These are phyloP conservation scores for Stichopus chloronotus DNA, from an alignment of 35 echinoderm and acorn worm genomes.

Conservation along the genomic window DNA sequence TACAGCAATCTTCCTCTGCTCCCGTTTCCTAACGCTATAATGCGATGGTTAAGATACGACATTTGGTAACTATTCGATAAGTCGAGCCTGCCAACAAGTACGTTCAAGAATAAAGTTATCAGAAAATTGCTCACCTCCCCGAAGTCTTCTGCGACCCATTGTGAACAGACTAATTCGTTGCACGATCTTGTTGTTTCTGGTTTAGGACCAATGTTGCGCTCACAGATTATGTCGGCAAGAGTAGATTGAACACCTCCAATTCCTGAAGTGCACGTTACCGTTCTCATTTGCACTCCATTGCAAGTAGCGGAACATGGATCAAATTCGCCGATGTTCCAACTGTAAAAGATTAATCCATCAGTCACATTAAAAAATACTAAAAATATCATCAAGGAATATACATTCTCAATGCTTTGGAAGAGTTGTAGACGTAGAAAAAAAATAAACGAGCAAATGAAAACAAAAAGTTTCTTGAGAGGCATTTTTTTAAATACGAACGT, in stretches of 20 bases:
- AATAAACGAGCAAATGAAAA: neutral
- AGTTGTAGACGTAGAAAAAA: neutral
- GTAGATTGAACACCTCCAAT: neutral
- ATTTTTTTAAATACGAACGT: neutral
- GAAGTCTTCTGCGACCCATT: neutral
- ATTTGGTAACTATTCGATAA: too few species aligned
- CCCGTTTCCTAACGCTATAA: too few species aligned
- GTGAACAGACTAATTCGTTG: slow-evolving; percentile 5
- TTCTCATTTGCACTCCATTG: slow-evolving; percentile 2
- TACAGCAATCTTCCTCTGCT: too few species aligned
- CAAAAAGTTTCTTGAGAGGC: neutral
- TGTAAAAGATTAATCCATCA: neutral
- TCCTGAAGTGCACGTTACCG: neutral
- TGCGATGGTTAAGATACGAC: too few species aligned
- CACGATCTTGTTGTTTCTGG: slow-evolving; percentile 20
- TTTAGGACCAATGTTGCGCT: slow-evolving; percentile 20
- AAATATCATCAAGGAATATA: neutral
- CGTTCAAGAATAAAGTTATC: too few species aligned
- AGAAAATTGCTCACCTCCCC: neutral
- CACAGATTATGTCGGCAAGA: neutral
- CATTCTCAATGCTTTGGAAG: neutral
- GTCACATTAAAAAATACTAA: neutral
- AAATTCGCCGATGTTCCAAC: slow-evolving; percentile 5
- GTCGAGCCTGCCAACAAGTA: too few species aligned
- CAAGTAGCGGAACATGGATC: slow-evolving; percentile 31